A percentile compares a stretch with the other conserved stretches of the same genome.
phyloP scores from a whole-genome alignment of 1,140 invertebrate species.

The Epicauta chinensis region DNA sequence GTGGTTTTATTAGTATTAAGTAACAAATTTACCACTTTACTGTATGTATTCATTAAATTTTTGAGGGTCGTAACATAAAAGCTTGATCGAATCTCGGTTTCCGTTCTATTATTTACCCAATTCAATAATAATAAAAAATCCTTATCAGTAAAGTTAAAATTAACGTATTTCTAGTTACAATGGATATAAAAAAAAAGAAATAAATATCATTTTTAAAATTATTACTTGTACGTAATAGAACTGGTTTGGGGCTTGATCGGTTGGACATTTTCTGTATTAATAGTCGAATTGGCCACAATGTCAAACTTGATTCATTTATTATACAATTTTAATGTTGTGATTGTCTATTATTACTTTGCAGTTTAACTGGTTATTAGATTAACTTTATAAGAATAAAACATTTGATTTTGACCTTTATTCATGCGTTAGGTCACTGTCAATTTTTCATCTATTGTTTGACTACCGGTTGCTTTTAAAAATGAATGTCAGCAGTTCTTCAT shows the following conservation, averaged over 20 bases:
- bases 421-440: conserved; percentile 24
- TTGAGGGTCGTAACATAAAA: too few species aligned
- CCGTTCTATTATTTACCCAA: too few species aligned
- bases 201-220: neutral
- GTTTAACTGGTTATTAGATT: conserved; percentile 29
- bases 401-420: conserved; percentile 28
- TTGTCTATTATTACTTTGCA: conserved; percentile 21
- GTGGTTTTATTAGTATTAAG: too few species aligned
- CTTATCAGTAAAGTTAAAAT: too few species aligned
- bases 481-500: conserved; percentile 16
- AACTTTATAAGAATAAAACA: conserved; percentile 21
- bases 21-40: too few species aligned
- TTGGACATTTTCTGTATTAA: conserved; percentile 5
- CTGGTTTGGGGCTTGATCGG: conserved; percentile 8
- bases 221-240: conserved; percentile 1
- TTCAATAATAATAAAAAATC: too few species aligned
- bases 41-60: too few species aligned
- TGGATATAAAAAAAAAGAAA: too few species aligned
- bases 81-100: too few species aligned
- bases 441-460: conserved; percentile 33
- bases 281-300: conserved; percentile 3
- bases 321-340: conserved; percentile 30
- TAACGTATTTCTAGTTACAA: too few species aligned
- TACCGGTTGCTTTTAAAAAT: conserved; percentile 23
- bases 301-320: conserved; percentile 28